Evolutionary conservation across 1,140 invertebrate genomes (phyloP).

Genomic region (Neotoxoptera formosana): DNA sequence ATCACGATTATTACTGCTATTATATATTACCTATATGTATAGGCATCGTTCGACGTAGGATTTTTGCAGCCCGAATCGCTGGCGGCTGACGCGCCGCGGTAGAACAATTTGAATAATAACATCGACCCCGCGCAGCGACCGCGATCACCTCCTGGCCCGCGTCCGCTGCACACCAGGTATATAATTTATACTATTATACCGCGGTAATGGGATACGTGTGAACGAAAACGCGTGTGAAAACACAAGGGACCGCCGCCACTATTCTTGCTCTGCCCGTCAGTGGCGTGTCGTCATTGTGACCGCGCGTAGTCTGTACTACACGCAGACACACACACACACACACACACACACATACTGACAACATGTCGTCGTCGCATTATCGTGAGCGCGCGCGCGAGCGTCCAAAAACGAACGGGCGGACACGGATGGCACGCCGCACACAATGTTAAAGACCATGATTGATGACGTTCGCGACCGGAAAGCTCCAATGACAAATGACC

Average conservation of each 20-base stretch:
- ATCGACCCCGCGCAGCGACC: not conserved
- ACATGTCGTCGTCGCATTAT: constrained; percentile 32
- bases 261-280: not conserved
- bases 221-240: constrained; percentile 24
- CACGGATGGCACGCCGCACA: not conserved
- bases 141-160: not conserved
- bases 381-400: not conserved
- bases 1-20: not conserved
- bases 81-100: not conserved
- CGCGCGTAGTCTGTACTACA: not conserved
- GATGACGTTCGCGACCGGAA: constrained; percentile 38
- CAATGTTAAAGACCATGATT: constrained; percentile 52
- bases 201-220: not conserved
- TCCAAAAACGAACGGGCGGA: not conserved
- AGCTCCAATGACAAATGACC: constrained; percentile 43
- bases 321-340: not conserved
- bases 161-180: not conserved
- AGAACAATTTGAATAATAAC: not conserved
- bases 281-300: constrained; percentile 13
- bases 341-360: not conserved
- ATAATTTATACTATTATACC: not conserved
- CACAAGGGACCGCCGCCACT: not conserved
- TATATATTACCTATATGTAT: too few species aligned
- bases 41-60: not conserved
- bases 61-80: not conserved